Conservation (phyloP, 2,888 invertebrate genomes). For the Nineta flava region DNA sequence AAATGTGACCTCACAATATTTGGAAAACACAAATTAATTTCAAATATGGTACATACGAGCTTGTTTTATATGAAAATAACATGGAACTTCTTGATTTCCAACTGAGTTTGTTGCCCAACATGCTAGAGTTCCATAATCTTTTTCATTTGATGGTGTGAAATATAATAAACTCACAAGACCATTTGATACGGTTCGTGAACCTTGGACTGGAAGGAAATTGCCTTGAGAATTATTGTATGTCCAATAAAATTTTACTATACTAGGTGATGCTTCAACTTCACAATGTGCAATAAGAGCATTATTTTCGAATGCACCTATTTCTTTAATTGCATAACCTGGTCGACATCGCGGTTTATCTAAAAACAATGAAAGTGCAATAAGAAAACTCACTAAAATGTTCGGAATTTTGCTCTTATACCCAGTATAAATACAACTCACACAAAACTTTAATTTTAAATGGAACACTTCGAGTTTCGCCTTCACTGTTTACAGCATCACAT, state of each 20-base stretch:
- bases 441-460: conserved; percentile 56
- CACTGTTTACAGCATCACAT: conserved; percentile 64
- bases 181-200: conserved; percentile 36
- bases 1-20: conserved; percentile 11
- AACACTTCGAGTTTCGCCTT: conserved; percentile 65
- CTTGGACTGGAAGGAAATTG: conserved; percentile 56
- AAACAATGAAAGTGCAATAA: conserved; percentile 10
- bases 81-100: conserved; percentile 66
- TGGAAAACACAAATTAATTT: neutral
- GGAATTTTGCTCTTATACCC: neutral
- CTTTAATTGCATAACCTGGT: conserved; percentile 50
- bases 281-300: conserved; percentile 61
- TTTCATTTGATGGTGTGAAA: conserved; percentile 34
- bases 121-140: conserved; percentile 66
- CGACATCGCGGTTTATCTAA: conserved; percentile 65
- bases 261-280: conserved; percentile 66
- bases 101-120: conserved; percentile 80
- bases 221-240: conserved; percentile 63
- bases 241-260: conserved; percentile 64
- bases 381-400: neutral
- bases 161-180: conserved; percentile 35
- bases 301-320: conserved; percentile 55
- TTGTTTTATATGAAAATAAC: conserved; percentile 64
- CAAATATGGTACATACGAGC: conserved; percentile 45
- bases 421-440: conserved; percentile 43